Conservation (phyloP, 2,797 vertebrate genomes). For the Poecilia picta region DNA sequence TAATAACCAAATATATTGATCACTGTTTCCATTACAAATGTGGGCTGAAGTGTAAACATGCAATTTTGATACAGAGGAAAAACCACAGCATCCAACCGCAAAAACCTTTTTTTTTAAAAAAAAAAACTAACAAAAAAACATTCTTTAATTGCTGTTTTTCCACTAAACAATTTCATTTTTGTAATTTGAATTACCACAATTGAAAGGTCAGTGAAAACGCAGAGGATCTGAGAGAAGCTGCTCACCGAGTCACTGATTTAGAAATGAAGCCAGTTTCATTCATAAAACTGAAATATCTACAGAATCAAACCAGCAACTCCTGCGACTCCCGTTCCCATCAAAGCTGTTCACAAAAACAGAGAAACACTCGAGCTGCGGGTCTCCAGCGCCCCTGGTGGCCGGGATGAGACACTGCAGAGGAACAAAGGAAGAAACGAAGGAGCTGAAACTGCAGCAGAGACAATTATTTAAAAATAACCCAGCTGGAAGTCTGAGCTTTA, state of each 20-base stretch:
- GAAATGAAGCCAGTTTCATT: too few relatives aligned
- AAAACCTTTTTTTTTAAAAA: too few relatives aligned
- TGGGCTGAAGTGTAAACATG: too few relatives aligned
- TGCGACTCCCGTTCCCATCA: background rate
- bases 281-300: background rate
- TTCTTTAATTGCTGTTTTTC: too few relatives aligned
- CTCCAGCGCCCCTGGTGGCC: slow-evolving; percentile 52
- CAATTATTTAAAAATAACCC: background rate
- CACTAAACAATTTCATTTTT: too few relatives aligned
- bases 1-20: background rate
- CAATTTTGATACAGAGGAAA: too few relatives aligned
- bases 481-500: background rate
- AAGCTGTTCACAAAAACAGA: background rate
- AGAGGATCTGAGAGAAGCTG: background rate
- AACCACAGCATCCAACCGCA: too few relatives aligned
- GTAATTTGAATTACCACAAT: too few relatives aligned
- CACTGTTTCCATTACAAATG: background rate
- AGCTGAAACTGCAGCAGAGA: background rate
- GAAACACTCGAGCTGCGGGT: slow-evolving; percentile 1
- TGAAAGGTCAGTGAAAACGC: too few relatives aligned
- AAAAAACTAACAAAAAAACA: too few relatives aligned
- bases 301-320: background rate
- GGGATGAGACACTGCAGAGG: background rate
- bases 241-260: background rate
- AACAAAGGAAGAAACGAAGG: slow-evolving; percentile 49